phyloP scores from a whole-genome alignment of 1,140 invertebrate species.

The Drosophila leontia region DNA sequence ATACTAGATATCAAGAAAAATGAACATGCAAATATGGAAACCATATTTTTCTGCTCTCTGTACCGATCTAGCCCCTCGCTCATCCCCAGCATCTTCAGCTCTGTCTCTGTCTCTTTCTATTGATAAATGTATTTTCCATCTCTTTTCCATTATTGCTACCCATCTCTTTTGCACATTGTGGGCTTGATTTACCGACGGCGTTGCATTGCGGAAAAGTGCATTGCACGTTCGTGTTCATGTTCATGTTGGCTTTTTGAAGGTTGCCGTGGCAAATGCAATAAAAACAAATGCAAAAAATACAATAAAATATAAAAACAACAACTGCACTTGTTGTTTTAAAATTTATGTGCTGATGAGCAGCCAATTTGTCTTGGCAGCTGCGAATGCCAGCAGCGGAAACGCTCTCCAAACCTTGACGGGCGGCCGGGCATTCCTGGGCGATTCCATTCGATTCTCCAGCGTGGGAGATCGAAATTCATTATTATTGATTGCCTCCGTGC shows the following conservation, averaged over 20 bases:
- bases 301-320: constrained; percentile 42
- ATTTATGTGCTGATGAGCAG: constrained; percentile 67
- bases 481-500: constrained; percentile 44
- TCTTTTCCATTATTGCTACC: not conserved
- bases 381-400: constrained; percentile 61
- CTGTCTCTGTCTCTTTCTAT: constrained; percentile 29
- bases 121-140: constrained; percentile 9
- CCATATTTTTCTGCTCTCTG: constrained; percentile 10
- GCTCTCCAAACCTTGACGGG: constrained; percentile 55
- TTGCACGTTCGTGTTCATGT: constrained; percentile 69
- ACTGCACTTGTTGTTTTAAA: constrained; percentile 40
- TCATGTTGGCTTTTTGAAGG: constrained; percentile 68
- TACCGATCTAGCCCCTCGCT: constrained; percentile 14
- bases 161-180: constrained; percentile 7
- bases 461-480: constrained; percentile 25
- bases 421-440: constrained; percentile 17
- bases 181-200: constrained; percentile 52
- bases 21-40: constrained; percentile 2
- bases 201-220: constrained; percentile 79
- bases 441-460: constrained; percentile 18
- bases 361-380: constrained; percentile 67
- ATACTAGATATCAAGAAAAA: not conserved
- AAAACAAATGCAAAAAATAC: constrained; percentile 39
- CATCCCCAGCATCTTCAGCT: constrained; percentile 40
- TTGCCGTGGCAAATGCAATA: constrained; percentile 54